Percentiles rank a stretch among this genome's conserved stretches.
Conservation (phyloP, 2,113 vertebrate genomes). For the Mus spicilegus region DNA sequence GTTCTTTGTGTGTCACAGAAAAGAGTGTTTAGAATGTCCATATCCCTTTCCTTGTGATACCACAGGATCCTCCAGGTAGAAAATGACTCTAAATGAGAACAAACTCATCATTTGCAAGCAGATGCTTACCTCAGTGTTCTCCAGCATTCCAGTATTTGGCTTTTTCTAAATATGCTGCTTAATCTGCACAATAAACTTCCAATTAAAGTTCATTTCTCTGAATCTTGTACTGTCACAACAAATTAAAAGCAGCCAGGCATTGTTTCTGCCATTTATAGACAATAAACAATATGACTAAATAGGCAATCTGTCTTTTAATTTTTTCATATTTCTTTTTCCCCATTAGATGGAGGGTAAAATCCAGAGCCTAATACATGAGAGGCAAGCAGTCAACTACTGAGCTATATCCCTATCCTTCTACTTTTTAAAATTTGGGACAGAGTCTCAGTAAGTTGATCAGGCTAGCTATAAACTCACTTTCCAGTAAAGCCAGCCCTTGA, state of each 20-base stretch:
- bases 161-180: constrained; percentile 40
- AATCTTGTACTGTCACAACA: background rate
- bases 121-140: background rate
- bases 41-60: background rate
- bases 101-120: background rate
- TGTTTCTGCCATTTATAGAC: background rate
- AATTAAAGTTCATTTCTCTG: background rate
- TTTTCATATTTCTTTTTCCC: background rate
- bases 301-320: background rate
- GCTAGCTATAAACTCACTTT: background rate
- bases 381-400: background rate
- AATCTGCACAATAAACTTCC: background rate
- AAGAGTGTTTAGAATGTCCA: background rate
- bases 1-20: background rate
- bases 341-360: background rate
- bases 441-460: background rate
- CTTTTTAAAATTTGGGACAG: background rate
- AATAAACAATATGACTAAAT: background rate
- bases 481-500: background rate
- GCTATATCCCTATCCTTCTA: background rate
- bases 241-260: background rate
- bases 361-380: background rate
- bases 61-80: background rate
- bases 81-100: background rate
- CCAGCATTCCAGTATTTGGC: background rate